Base-by-base conservation (phyloP, 2,113 vertebrate species). In the Apeltes quadracus region DNA sequence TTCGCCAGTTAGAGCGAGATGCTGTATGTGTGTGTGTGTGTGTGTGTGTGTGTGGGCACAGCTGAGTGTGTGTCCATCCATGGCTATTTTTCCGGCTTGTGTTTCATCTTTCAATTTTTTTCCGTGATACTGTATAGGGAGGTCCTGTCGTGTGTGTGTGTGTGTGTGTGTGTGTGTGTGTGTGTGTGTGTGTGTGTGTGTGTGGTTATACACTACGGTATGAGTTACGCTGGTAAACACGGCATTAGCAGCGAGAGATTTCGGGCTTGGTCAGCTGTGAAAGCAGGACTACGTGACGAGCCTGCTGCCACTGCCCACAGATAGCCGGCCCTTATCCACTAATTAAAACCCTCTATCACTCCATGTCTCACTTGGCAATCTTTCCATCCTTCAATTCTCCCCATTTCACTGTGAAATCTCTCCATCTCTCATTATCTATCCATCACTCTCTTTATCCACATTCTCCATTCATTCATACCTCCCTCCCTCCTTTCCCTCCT, bases 301-400 rank as follows among this genome's bases (percentile, higher is more conserved):
- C 50, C 86, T 38, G 84, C 82, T 72, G 77, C 80, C 69, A 76
- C 77, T 73, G 82, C 84, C 81, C 88, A 89, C 85, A 76, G 73
- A 86, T 82, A 86, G 55, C 71, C 51, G 66, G 72, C 71, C 74
- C 82, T 89, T 88, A 89, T 90, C 88, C 85, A 84, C 91, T 91
- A 93, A 92, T 91, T 91, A 91, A 90, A 88, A 88, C 84, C 85
- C 83, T 90, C 89, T 87, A 85, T 91, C 81, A 78, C 77, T 80
- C 84, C 76, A 84, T 76, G 87, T 87, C 84, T 84, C 87, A 80
- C 86, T 87, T 85, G 64, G 88, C 87, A 76, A 89, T 91, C 89
- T 85, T 59, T 80, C 87, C 55, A 87, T 88, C 72, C 69, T 81
- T 87, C 82, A 83, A 46, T 85, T 79, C 77, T 46, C 61, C 41